A percentile compares a stretch with the other conserved stretches of the same genome.
Conservation (phyloP, 1,140 invertebrate genomes). For the Pectinophora gossypiella region DNA sequence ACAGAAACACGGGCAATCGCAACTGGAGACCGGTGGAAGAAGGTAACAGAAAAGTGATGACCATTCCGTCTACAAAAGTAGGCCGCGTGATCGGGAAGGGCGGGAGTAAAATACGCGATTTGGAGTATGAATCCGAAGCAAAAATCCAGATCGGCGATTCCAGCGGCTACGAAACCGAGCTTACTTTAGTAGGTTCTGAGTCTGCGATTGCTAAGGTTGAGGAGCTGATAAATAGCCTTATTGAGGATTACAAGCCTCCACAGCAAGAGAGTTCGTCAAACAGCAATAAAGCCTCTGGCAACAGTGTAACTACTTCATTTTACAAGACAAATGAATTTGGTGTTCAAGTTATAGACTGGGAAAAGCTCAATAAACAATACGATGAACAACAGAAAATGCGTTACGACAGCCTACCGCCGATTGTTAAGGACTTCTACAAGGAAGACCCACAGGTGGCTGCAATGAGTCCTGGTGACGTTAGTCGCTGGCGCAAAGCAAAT, state of each 20-base stretch:
- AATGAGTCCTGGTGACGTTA: slow-evolving; percentile 79
- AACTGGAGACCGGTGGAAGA: slow-evolving; percentile 23
- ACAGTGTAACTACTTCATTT: too few species aligned
- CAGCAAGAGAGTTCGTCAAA: slow-evolving; percentile 22
- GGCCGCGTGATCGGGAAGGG: slow-evolving; percentile 78
- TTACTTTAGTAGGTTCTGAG: slow-evolving; percentile 74
- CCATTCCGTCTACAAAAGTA: slow-evolving; percentile 49
- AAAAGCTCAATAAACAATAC: slow-evolving; percentile 62
- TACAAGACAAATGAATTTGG: slow-evolving; percentile 41
- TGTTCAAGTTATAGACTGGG: slow-evolving; percentile 56
- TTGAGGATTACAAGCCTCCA: slow-evolving; percentile 48
- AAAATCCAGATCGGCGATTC: slow-evolving; percentile 61
- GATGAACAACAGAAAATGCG: slow-evolving; percentile 73
- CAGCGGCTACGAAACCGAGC: slow-evolving; percentile 49
- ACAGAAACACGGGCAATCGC: slow-evolving; percentile 7
- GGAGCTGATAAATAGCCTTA: slow-evolving; percentile 74
- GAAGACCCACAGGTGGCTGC: slow-evolving; percentile 84
- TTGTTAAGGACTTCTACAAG: slow-evolving; percentile 90
- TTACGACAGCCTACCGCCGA: slow-evolving; percentile 79
- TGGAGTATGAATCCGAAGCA: slow-evolving; percentile 74
- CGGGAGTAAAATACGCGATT: slow-evolving; percentile 84
- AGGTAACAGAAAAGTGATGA: slow-evolving; percentile 46
- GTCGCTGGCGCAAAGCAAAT: slow-evolving; percentile 77
- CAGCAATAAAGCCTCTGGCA: slow-evolving; percentile 43
- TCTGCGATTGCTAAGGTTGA: slow-evolving; percentile 74